These are phyloP conservation scores for Herpailurus yagouaroundi DNA, from an alignment of 2,113 vertebrate species.

Conservation along the genomic window DNA sequence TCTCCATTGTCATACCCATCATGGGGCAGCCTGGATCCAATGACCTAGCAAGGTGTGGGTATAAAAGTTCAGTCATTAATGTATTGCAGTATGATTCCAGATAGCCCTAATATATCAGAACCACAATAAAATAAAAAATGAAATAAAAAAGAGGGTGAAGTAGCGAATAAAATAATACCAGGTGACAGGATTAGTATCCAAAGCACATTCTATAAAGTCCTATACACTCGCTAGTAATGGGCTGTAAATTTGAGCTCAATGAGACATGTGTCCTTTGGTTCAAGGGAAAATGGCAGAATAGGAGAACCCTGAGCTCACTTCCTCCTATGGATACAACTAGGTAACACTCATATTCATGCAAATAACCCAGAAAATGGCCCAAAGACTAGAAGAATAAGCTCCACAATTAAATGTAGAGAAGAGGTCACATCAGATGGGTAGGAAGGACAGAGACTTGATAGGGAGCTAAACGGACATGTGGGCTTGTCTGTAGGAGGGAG, in stretches of 20 bases:
- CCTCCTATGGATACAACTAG: neutral
- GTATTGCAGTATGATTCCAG: neutral
- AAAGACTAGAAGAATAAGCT: neutral
- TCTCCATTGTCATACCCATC: neutral
- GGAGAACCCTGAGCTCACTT: neutral
- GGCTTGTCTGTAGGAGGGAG: neutral
- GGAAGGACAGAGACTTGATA: neutral
- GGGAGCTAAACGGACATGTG: neutral
- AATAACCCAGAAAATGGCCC: neutral
- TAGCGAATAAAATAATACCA: slow-evolving; percentile 14
- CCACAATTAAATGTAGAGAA: neutral
- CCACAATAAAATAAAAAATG: slow-evolving; percentile 12
- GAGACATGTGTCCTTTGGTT: neutral
- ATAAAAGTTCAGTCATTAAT: neutral
- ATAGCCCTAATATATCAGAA: neutral
- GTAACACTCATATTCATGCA: neutral
- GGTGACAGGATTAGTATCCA: neutral
- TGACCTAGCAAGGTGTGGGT: neutral
- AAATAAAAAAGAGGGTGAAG: neutral
- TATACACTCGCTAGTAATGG: neutral
- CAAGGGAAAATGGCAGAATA: neutral
- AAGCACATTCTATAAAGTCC: slow-evolving; percentile 1
- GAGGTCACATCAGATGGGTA: neutral
- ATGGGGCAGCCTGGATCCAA: neutral
- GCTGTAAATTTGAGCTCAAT: neutral